Conservation (phyloP, 2,113 vertebrate genomes). For the Bos javanicus region DNA sequence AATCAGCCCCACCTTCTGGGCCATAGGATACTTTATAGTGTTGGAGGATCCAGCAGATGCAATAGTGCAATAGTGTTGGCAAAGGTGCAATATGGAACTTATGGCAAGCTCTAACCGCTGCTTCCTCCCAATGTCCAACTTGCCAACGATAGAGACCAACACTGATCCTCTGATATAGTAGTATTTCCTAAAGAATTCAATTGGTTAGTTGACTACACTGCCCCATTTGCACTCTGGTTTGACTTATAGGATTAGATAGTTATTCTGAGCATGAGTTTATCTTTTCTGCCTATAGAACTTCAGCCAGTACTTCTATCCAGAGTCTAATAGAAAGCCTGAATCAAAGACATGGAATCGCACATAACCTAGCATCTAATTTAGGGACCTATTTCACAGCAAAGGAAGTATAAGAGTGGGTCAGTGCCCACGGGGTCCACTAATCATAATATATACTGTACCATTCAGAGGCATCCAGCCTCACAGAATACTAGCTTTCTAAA, state of each 20-base stretch:
- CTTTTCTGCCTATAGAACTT: neutral
- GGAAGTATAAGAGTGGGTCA: neutral
- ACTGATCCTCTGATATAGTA: neutral
- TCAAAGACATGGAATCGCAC: neutral
- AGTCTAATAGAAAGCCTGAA: neutral
- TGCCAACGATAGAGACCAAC: neutral
- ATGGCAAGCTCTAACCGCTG: neutral
- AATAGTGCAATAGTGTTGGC: neutral
- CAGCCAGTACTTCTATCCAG: neutral
- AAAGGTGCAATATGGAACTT: neutral
- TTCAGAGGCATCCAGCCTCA: neutral
- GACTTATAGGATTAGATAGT: neutral
- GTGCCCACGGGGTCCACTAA: neutral
- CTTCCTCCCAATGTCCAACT: neutral
- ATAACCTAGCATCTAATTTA: neutral
- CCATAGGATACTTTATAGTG: neutral
- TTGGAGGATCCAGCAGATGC: neutral
- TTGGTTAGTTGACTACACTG: neutral
- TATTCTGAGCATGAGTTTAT: neutral
- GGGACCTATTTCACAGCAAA: neutral
- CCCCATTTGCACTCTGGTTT: neutral
- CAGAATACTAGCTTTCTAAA: neutral
- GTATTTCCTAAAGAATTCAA: neutral
- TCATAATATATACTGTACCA: neutral
- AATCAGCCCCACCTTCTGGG: neutral